These are phyloP conservation scores for Ormyrus pomaceus DNA, from an alignment of 2,888 invertebrate species.

Conservation along the genomic window DNA sequence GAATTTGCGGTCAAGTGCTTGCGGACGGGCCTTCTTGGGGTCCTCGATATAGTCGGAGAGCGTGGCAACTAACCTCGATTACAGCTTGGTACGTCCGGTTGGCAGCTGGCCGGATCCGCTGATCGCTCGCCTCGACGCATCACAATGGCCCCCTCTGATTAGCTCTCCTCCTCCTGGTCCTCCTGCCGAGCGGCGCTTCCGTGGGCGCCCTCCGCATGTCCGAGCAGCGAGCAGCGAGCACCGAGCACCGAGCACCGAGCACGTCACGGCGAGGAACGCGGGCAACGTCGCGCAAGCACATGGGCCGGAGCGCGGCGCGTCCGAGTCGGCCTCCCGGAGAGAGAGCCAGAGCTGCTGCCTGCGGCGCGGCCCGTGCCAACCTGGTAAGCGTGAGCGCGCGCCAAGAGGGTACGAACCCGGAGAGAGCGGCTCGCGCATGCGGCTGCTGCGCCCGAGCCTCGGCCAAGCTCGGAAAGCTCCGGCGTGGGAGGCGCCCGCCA, in stretches of 20 bases:
- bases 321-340: slow-evolving; percentile 30
- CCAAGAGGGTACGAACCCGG: slow-evolving; percentile 16
- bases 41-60: neutral
- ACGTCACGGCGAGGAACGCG: no score
- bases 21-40: neutral
- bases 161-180: slow-evolving; percentile 50
- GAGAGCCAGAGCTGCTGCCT: slow-evolving; percentile 59
- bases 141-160: slow-evolving; percentile 59
- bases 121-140: slow-evolving; percentile 61
- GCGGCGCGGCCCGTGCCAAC: slow-evolving; percentile 66
- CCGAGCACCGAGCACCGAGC: neutral
- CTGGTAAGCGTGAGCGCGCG: slow-evolving; percentile 60
- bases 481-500: slow-evolving; percentile 4
- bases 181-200: neutral
- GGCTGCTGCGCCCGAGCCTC: slow-evolving; percentile 32
- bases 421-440: slow-evolving; percentile 45
- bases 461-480: slow-evolving; percentile 28
- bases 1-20: neutral
- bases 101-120: slow-evolving; percentile 64
- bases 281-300: neutral
- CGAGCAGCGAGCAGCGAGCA: neutral
- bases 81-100: slow-evolving; percentile 66
- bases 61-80: slow-evolving; percentile 66
- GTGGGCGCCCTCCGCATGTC: neutral
- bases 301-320: slow-evolving; percentile 13